Base-by-base conservation (phyloP, 2,888 invertebrate species). In the Athalia rosae region DNA sequence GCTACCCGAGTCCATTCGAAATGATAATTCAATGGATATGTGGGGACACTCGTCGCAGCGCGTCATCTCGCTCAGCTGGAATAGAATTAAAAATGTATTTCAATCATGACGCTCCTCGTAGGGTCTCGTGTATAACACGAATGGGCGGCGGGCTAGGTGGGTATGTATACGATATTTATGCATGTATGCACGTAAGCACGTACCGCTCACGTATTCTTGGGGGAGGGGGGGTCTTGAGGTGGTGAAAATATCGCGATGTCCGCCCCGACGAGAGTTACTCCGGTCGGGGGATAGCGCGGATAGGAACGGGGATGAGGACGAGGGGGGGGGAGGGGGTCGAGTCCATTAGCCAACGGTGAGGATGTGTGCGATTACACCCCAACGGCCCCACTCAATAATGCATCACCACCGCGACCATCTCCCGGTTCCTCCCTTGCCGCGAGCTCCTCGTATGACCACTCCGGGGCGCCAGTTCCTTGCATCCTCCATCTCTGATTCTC, bases 11-110 rank as follows among this genome's bases (percentile, higher is more conserved):
- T 88, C 87, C 87, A 88, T 89, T 87, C 88, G 88, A 88, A 89
- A 89, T 89, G 89, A 87, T 88, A 88, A 88, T 89, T 88, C 87
- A 85, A 86, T 87, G 88, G 86, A 86, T 84, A 86, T 84, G 86
- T 85, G 83, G 86, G 84, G 84, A 13, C n/a, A 11, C 5, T 11
- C 61, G 53, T 9, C 15, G 13, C 13, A 47, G 28, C 48, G 6
- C 66, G 11, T 53, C 45, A 6, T 43, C 13, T 58, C 71, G 43
- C 61, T 43, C n/a, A n/a, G n/a, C 80, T 78, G 81, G 79, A 76
- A 77, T 81, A 85, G 88, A 88, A 89, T 89, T 89, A 89, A 89
- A 89, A 89, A 89, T 89, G 89, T 89, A 89, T 89, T 89, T 89
- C 89, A 89, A 89, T 89, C 89, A 89, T 89, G 89, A 89, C 87